These are phyloP conservation scores for Hydrozoanthus tunicans DNA, from an alignment of 64 coral and sea anemone species.

Conservation along the genomic window DNA sequence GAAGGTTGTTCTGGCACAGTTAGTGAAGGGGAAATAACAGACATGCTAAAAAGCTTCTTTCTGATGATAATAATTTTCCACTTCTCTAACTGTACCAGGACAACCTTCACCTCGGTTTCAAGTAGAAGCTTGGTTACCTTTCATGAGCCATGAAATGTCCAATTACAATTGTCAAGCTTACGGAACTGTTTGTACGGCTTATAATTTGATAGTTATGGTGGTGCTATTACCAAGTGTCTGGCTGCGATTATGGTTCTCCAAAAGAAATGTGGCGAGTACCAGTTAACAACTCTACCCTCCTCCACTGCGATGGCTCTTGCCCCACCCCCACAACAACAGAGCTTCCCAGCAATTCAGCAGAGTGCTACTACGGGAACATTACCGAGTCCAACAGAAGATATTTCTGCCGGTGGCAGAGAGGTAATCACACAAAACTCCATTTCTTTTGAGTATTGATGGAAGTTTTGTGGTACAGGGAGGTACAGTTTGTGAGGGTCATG, in stretches of 20 bases:
- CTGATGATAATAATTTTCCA: no score
- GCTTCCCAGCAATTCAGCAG: conserved; percentile 32
- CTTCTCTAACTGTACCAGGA: no score
- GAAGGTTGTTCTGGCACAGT: no score
- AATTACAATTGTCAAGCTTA: background rate
- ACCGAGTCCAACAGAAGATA: background rate
- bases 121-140: background rate
- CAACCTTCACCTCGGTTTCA: no score
- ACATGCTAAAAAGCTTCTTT: no score
- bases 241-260: conserved; percentile 51
- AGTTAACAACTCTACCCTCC: background rate
- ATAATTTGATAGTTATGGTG: conserved; percentile 22
- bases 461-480: background rate
- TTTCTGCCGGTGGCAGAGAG: background rate
- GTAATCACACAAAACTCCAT: background rate
- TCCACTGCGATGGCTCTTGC: background rate
- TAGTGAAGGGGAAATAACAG: no score
- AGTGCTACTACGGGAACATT: background rate
- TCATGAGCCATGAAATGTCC: background rate
- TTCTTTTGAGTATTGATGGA: background rate
- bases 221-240: conserved; percentile 46
- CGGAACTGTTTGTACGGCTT: background rate
- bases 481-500: background rate
- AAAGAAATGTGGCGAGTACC: conserved; percentile 48
- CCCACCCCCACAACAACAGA: background rate